These are phyloP conservation scores for Cephus sareptanus DNA, from an alignment of 2,888 invertebrate species.

Conservation along the genomic window DNA sequence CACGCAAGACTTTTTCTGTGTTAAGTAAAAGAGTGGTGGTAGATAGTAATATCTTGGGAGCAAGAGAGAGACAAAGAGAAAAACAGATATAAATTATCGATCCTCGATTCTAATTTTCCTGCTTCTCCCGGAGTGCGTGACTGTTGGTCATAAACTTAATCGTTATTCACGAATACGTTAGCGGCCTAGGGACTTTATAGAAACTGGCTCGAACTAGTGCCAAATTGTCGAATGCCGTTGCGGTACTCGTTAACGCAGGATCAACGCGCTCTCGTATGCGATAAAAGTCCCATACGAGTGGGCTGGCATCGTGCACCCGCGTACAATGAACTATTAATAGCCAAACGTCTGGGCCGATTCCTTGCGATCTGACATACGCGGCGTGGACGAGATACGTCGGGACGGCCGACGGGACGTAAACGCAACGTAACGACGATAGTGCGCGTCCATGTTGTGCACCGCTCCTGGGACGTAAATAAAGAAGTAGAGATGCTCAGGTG, in stretches of 20 bases:
- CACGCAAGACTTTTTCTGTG: neutral
- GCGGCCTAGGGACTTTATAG: no score
- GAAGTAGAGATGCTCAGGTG: neutral
- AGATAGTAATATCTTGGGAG: neutral
- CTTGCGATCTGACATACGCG: slow-evolving; percentile 21
- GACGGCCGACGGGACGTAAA: neutral
- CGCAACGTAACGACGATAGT: neutral
- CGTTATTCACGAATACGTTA: no score
- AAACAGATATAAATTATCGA: neutral
- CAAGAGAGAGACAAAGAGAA: no score
- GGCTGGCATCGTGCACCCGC: slow-evolving; percentile 4
- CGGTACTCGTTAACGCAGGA: neutral
- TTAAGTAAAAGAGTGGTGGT: neutral
- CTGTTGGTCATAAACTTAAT: no score
- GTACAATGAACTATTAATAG: slow-evolving; percentile 45
- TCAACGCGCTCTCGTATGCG: neutral
- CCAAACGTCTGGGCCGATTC: slow-evolving; percentile 22
- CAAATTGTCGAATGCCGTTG: neutral
- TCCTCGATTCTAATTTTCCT: neutral
- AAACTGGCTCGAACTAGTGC: neutral
- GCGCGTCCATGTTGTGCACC: neutral
- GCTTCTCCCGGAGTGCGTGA: neutral
- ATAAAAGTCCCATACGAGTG: neutral
- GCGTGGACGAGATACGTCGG: neutral
- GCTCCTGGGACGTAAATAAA: neutral